Evolutionary conservation across 1,140 invertebrate species (phyloP), one percentile per base, ranked within the genome.

Genomic region (Pseudomyrmex gracilis): DNA sequence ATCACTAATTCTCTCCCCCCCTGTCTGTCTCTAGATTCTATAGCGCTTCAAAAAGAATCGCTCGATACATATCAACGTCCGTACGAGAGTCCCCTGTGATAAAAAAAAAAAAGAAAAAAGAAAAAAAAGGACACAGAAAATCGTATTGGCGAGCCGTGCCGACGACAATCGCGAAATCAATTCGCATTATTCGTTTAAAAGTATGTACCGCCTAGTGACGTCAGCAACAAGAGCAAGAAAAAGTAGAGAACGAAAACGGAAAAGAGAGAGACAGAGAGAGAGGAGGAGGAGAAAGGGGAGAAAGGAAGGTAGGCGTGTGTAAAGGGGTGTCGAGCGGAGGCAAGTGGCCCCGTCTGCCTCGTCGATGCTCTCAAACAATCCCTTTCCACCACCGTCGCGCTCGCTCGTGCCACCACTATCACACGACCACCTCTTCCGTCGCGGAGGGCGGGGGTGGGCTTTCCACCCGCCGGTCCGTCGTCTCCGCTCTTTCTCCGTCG

Each of bases 171-270:
- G 85, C 84, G 90, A 91, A 92, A 91, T 92, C 90, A 90, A 91
- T 92, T 90, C 85, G 86, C 88, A 92, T 91, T 90, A 91, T 91
- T 92, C 86, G 89, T 90, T 91, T 86, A 91, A 91, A 90, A 90
- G 85, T 88, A 87, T 90, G 82, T 90, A 86, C 67, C 82, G 84
- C 82, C 73, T 83, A 53, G 84, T 91, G 90, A 91, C 90, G 90
- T 90, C 85, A 91, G 84, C 34, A 61, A 57, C 22, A 73, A 61
- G 58, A 63, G 63, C 68, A 74, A 58, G 80, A 34, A 53, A n/a
- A 51, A 49, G 20, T 2, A 13, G 17, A 24, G 68, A 13, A 13
- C 53, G 60, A 53, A 9, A 17, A 57, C 20, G 17, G 20, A 17
- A 24, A 70, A 49, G 8, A 22, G 47, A 55, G 12, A n/a, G 63